Evolutionary conservation across 2,113 vertebrate species (phyloP).

Genomic region (Heterotilapia buettikoferi): DNA sequence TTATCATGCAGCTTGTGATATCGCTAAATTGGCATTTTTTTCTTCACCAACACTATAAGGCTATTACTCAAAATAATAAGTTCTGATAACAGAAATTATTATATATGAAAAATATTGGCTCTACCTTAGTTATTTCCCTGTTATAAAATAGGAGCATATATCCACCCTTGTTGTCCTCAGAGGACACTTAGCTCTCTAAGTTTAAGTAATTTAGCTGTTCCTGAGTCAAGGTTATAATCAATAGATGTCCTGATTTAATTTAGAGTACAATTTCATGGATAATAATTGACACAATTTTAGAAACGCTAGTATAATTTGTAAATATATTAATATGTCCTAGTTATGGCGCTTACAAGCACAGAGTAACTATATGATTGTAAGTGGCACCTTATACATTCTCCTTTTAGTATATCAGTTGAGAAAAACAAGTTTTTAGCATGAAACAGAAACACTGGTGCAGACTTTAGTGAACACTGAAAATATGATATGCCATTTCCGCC

Average conservation of each 20-base stretch:
- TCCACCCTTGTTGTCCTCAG: background rate
- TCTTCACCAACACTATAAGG: background rate
- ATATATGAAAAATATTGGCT: background rate
- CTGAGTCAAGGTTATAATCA: background rate
- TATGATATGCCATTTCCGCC: background rate
- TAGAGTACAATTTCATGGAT: conserved; percentile 15
- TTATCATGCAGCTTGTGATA: background rate
- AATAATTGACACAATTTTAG: conserved; percentile 1
- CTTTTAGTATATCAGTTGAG: background rate
- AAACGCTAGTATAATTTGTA: background rate
- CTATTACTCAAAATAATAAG: background rate
- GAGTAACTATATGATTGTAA: background rate
- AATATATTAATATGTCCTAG: conserved; percentile 10
- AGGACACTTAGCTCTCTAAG: background rate
- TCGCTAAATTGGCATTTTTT: background rate
- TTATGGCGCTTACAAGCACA: background rate
- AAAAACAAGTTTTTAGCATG: background rate
- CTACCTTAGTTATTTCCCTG: background rate
- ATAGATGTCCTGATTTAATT: background rate
- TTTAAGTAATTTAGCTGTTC: background rate
- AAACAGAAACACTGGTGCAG: background rate
- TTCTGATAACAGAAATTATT: background rate
- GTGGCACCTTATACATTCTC: background rate
- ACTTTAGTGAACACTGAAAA: background rate
- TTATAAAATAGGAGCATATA: background rate